phyloP scores from a whole-genome alignment of 2,888 invertebrate genomes.

The Balanococcus diminutus region DNA sequence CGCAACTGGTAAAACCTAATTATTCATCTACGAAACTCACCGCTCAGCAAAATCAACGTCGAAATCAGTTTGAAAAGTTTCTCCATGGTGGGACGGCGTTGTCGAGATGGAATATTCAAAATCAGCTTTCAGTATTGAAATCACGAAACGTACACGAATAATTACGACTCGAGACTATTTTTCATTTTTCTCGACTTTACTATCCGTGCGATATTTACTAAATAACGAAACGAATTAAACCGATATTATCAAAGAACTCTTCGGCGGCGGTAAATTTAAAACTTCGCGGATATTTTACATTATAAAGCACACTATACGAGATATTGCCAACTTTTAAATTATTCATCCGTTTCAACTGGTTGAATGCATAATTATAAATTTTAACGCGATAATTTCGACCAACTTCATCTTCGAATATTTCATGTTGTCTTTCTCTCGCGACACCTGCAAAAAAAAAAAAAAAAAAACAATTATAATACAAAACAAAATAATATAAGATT shows the following conservation, averaged over 20 bases:
- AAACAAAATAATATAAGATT: too few relatives aligned
- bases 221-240: not conserved
- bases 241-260: constrained; percentile 1
- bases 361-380: constrained; percentile 2
- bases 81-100: not conserved
- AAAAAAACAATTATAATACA: not conserved
- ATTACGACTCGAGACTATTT: constrained; percentile 8
- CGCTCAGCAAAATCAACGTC: constrained; percentile 15
- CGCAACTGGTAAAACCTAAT: not conserved
- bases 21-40: not conserved
- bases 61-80: constrained; percentile 35
- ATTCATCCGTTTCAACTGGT: constrained; percentile 21
- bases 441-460: not conserved
- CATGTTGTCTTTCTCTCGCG: not conserved
- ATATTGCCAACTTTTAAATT: constrained; percentile 3
- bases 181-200: not conserved
- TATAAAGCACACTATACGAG: not conserved
- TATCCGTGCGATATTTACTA: not conserved
- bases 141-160: constrained; percentile 2
- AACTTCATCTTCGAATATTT: not conserved
- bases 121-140: constrained; percentile 15
- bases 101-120: not conserved
- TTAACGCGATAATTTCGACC: not conserved
- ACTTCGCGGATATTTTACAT: constrained; percentile 26
- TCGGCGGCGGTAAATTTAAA: not conserved